Evolutionary conservation across 2,113 vertebrate species (phyloP), one percentile per base, ranked within the genome.

Genomic region (Melanocharis versteri): DNA sequence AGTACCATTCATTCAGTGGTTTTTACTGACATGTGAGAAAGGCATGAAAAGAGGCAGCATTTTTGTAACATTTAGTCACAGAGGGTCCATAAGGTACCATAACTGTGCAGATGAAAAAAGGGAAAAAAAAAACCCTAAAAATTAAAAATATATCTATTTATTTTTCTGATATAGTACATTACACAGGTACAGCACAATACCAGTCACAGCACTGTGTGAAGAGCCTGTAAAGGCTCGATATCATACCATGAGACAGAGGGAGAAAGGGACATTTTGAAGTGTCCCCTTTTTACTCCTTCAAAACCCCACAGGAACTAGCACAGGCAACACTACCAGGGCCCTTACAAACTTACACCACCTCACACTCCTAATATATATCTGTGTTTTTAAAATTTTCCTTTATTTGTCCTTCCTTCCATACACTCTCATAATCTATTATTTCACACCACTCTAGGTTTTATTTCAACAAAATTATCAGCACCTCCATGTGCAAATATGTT

Each of bases 31-130:
- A 68, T 54, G 64, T 9, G 31, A 77, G 26, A 51, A 79, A 82
- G 24, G n/a, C 84, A 87, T 75, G 72, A 88, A 47, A 61, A 96
- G 48, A 69, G 15, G 84, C 10, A 81, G 57, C n/a, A 87, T 86
- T 95, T 92, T 30, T 90, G 18, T 40, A 61, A 27, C 58, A 31
- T 86, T 84, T 28, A 76, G 15, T 66, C 62, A 27, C 4, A 62
- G 2, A 48, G 9, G 5, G 21, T 15, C 79, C 62, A 39, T 35
- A 11, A 75, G 26, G 66, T 21, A 57, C 26, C 1, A 0, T 21
- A 82, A 90, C 15, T 42, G n/a, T 31, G 28, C 40, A 77, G 50
- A 60, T 45, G 33, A 27, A 56, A 30, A 51, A 90, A 22, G 1
- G 27, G 9, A 68, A 82, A 45, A 90, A 86, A 39, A 64, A 17